Conservation (phyloP, 1,140 invertebrate genomes). For the Augochlora pura region DNA sequence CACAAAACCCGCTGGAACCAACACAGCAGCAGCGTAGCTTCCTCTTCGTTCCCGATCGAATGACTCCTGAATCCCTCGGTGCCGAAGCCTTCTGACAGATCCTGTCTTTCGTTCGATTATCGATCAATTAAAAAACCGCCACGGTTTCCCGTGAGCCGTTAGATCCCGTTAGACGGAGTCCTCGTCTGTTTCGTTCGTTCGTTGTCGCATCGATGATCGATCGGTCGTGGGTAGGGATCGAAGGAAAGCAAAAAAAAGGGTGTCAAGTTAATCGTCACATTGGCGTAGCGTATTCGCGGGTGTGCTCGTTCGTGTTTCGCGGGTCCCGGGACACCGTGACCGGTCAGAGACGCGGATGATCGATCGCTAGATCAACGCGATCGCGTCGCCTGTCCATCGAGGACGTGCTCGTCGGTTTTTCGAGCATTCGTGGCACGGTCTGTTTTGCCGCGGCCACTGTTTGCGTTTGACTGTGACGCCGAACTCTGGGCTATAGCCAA, state of each 20-base stretch:
- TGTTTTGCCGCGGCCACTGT: constrained; percentile 57
- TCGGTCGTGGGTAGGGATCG: not conserved
- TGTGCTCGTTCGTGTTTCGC: too few relatives aligned
- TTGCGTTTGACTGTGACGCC: constrained; percentile 66
- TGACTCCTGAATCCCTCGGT: too few relatives aligned
- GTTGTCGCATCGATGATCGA: constrained; percentile 21
- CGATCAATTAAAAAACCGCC: not conserved
- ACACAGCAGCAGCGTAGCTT: not conserved
- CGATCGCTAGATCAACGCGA: not conserved
- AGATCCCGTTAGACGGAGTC: not conserved
- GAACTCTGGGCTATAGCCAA: constrained; percentile 52
- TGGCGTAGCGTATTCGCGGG: too few relatives aligned
- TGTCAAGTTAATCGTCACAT: too few relatives aligned
- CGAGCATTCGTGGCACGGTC: constrained; percentile 42
- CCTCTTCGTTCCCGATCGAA: too few relatives aligned
- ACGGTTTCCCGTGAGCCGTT: not conserved
- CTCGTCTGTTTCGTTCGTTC: constrained; percentile 11
- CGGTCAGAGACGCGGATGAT: constrained; percentile 2
- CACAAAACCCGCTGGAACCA: not conserved
- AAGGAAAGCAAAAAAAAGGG: too few relatives aligned
- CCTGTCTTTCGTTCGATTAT: not conserved
- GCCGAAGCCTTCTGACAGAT: not conserved
- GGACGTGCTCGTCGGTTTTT: constrained; percentile 22
- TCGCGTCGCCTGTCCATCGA: not conserved
- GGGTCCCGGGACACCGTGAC: too few relatives aligned